These are phyloP conservation scores for Arbacia lixula DNA, from an alignment of 53 echinoderm and acorn worm species.

Conservation along the genomic window DNA sequence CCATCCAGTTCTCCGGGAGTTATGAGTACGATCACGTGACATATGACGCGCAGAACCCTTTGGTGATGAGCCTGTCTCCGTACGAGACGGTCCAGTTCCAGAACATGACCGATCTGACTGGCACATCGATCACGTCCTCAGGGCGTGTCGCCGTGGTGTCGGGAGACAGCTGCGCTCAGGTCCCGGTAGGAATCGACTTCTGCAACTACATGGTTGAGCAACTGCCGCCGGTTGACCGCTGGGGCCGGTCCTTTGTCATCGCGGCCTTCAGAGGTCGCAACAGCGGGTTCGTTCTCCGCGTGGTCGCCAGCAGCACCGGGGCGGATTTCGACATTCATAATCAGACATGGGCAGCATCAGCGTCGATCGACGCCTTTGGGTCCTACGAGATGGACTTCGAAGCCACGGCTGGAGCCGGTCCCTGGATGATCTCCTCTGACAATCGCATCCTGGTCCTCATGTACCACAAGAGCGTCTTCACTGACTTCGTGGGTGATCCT, in stretches of 20 bases:
- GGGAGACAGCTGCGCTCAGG: slow-evolving; percentile 82
- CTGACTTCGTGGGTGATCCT: slow-evolving; percentile 81
- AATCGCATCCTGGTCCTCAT: slow-evolving; percentile 79
- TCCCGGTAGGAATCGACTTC: slow-evolving; percentile 65
- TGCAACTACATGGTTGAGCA: slow-evolving; percentile 92
- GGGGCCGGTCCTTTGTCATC: slow-evolving; percentile 84
- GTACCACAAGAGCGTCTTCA: slow-evolving; percentile 81
- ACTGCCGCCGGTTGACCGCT: slow-evolving; percentile 82
- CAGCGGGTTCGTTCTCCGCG: slow-evolving; percentile 80
- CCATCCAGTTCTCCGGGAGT: slow-evolving; percentile 38
- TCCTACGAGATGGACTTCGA: slow-evolving; percentile 55
- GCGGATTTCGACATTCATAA: slow-evolving; percentile 72
- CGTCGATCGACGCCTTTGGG: slow-evolving; percentile 45
- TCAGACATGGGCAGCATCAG: slow-evolving; percentile 7
- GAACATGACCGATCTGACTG: slow-evolving; percentile 73
- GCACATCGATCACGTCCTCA: slow-evolving; percentile 68
- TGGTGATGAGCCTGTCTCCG: slow-evolving; percentile 60
- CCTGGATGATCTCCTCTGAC: slow-evolving; percentile 63
- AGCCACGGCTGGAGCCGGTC: slow-evolving; percentile 59
- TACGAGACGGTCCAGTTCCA: slow-evolving; percentile 89
- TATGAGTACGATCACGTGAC: slow-evolving; percentile 51
- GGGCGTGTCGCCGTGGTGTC: slow-evolving; percentile 73
- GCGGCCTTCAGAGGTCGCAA: slow-evolving; percentile 76
- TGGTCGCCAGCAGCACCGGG: slow-evolving; percentile 65
- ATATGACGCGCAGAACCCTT: slow-evolving; percentile 51